A percentile compares a stretch with the other conserved stretches of the same genome.
phyloP scores from a whole-genome alignment of 1,140 invertebrate genomes.

The Phenacoccus solenopsis region DNA sequence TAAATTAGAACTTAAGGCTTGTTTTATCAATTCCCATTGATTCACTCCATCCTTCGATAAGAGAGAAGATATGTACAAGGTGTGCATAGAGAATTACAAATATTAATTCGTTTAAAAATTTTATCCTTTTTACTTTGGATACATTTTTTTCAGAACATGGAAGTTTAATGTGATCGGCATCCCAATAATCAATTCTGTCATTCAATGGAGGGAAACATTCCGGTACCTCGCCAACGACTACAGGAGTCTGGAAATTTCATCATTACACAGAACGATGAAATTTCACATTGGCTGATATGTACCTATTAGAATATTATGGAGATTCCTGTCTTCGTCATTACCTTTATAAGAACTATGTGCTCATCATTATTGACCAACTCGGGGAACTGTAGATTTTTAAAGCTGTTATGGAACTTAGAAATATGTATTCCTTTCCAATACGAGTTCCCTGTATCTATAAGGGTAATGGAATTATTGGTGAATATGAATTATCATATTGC shows the following conservation, averaged over 20 bases:
- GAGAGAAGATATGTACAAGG: slow-evolving; percentile 19
- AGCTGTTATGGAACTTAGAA: not conserved
- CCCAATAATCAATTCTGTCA: slow-evolving; percentile 53
- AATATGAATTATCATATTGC: too few species aligned
- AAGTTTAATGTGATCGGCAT: slow-evolving; percentile 65
- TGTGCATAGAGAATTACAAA: too few species aligned
- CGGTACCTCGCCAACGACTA: not conserved
- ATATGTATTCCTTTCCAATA: not conserved
- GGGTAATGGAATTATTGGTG: too few species aligned
- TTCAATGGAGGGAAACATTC: not conserved
- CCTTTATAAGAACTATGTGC: not conserved
- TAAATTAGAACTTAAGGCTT: slow-evolving; percentile 51
- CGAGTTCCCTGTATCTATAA: too few species aligned
- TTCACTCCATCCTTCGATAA: slow-evolving; percentile 40
- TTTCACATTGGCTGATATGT: not conserved
- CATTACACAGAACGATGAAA: too few species aligned
- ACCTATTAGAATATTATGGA: not conserved
- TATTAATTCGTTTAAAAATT: slow-evolving; percentile 24
- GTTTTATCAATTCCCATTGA: slow-evolving; percentile 64
- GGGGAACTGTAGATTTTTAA: not conserved
- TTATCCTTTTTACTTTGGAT: slow-evolving; percentile 42
- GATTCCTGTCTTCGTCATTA: not conserved
- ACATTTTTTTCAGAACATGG: slow-evolving; percentile 64
- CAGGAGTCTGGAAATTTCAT: too few species aligned
- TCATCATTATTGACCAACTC: not conserved